Percentiles rank a stretch among this genome's conserved stretches.
phyloP scores from a whole-genome alignment of 2,888 invertebrate species.

The Homarus gammarus region DNA sequence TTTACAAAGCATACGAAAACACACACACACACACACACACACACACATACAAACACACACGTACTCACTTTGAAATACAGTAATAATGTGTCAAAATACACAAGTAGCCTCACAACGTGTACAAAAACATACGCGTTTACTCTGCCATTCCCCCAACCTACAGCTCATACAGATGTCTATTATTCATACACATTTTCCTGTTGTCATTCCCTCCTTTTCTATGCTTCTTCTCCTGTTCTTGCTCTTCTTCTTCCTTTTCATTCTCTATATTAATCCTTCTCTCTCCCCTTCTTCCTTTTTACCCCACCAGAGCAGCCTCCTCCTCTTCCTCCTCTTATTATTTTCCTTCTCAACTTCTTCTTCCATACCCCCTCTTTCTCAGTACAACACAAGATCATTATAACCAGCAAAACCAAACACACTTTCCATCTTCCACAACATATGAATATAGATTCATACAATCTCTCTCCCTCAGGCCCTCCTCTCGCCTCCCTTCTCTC shows the following conservation, averaged over 20 bases:
- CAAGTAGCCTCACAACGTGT: not conserved
- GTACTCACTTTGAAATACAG: not conserved
- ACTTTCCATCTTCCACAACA: no score
- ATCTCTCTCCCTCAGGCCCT: not conserved
- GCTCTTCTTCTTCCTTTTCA: no score
- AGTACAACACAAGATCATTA: no score
- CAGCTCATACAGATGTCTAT: not conserved
- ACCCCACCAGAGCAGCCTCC: not conserved
- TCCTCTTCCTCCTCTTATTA: not conserved
- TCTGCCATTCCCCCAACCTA: not conserved
- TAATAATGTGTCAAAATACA: not conserved
- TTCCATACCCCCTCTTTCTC: no score
- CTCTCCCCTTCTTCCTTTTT: not conserved
- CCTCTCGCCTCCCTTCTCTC: conserved; percentile 22
- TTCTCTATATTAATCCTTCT: no score
- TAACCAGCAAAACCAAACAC: no score
- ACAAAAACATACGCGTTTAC: conserved; percentile 2
- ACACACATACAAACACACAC: conserved; percentile 21
- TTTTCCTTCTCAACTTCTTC: no score
- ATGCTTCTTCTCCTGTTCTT: not conserved
- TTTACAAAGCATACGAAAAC: no score
- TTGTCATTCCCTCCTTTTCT: not conserved
- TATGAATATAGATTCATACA: no score
- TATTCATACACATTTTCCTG: not conserved
- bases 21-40: conserved; percentile 21